phyloP scores from a whole-genome alignment of 2,113 vertebrate genomes.

The Nanger granti region DNA sequence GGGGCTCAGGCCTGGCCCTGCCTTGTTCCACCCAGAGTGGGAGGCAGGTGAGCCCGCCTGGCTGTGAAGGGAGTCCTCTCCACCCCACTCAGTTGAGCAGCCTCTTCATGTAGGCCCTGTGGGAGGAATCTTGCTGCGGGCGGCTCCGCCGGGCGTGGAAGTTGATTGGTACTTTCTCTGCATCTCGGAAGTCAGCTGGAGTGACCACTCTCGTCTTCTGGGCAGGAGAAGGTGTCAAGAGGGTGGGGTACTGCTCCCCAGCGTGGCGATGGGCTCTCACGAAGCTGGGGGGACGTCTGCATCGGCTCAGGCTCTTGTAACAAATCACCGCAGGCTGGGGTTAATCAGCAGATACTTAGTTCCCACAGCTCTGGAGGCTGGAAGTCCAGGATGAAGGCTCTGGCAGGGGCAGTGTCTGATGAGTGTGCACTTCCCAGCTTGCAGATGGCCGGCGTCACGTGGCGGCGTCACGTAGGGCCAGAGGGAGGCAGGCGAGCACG shows the following conservation, averaged over 20 bases:
- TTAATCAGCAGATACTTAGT: background rate
- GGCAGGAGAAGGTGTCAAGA: background rate
- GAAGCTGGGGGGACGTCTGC: background rate
- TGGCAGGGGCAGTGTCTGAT: background rate
- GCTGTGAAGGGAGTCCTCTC: background rate
- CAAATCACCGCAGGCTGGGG: background rate
- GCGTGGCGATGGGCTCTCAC: fast-evolving
- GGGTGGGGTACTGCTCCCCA: fast-evolving
- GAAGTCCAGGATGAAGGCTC: background rate
- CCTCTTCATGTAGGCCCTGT: background rate
- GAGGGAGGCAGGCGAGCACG: background rate
- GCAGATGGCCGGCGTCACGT: background rate
- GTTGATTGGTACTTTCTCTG: background rate
- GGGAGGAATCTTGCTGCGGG: background rate
- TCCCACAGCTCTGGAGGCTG: background rate
- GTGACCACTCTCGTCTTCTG: background rate
- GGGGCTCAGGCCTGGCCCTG: background rate
- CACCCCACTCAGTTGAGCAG: fast-evolving
- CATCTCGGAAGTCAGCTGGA: fast-evolving
- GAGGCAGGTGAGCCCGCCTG: background rate
- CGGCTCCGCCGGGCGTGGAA: fast-evolving
- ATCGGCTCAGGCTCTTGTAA: fast-evolving
- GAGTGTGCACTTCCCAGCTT: background rate
- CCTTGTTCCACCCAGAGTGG: background rate
- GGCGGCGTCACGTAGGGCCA: fast-evolving